Base-by-base conservation (phyloP, 1,140 invertebrate genomes). In the Popillia japonica region DNA sequence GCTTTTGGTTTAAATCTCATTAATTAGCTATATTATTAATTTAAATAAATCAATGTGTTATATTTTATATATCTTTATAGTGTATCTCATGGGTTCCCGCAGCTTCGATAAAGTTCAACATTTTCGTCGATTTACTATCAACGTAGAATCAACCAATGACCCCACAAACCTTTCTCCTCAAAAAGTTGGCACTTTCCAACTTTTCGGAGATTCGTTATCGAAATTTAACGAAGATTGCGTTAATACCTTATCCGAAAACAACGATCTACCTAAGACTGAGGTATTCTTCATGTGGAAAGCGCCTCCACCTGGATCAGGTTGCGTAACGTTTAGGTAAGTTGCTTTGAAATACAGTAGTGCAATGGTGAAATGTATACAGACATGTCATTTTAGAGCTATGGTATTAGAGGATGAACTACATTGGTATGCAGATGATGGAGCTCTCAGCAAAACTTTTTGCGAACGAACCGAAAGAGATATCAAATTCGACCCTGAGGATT, bases 381-480 rank as follows among this genome's bases (percentile, higher is more conserved):
- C 44, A 0, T 11, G 34, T 72, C 48, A 68, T 83, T 89, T 84
- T 81, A 96, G 95, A 77, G 96, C 96, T 0, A 96, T 96, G 90
- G 93, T 99, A 0, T 92, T 96, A 80, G 96, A 98, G 85, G 91
- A 92, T 81, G 87, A 91, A 10, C 90, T 92, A 41, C 89, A 91
- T 7, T 99, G 97, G 97, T 98, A 92, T 85, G 94, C 95, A 23
- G 96, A 98, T 82, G 96, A 98, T 81, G 96, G 94, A 0, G 90
- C 90, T 48, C 88, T 99, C 7, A 94, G 92, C 0, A 92, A 92
- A 83, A 92, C 92, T 72, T 89, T 99, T 44, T 99, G 97, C 86
- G 95, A 97, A 85, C 90, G 92, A 85, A 92, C 89, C 23, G 87
- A 88, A 64, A 87, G 89, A 40, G 86, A 89, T 78, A 88, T 88